A percentile compares a stretch with the other conserved stretches of the same genome.
These are phyloP conservation scores for Trichoplusia ni DNA, from an alignment of 1,140 invertebrate species.

Conservation along the genomic window DNA sequence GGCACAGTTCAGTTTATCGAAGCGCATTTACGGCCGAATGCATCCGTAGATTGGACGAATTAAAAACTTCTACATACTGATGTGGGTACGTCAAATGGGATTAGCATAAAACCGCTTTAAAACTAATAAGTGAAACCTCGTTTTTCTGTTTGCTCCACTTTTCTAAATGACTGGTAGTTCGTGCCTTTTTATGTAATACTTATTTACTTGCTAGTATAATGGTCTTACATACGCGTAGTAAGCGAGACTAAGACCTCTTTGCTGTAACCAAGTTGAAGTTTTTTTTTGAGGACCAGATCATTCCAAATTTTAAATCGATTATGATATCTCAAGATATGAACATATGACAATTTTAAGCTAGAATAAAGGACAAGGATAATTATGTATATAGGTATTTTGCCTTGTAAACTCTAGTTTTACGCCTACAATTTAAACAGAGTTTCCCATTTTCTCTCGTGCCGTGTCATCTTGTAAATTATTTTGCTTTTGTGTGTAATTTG, in stretches of 20 bases:
- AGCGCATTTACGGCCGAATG: constrained; percentile 29
- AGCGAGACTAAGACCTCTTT: no score
- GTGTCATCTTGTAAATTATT: constrained; percentile 7
- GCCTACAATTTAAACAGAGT: no score
- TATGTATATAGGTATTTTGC: no score
- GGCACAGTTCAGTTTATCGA: constrained; percentile 26
- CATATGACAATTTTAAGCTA: no score
- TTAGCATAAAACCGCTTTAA: constrained; percentile 11
- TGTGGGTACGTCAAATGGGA: constrained; percentile 25
- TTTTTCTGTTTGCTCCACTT: constrained; percentile 1
- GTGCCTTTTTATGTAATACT: not conserved
- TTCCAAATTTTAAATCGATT: no score
- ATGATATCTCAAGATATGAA: no score
- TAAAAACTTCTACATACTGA: constrained; percentile 31
- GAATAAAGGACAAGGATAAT: no score
- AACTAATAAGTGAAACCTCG: not conserved
- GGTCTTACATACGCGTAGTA: no score
- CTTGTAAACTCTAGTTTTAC: no score
- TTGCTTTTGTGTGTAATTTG: constrained; percentile 16
- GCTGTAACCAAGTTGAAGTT: not conserved
- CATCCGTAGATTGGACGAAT: constrained; percentile 30
- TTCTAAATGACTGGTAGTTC: not conserved
- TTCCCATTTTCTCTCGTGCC: not conserved
- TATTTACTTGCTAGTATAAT: no score
- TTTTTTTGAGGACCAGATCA: not conserved